These are phyloP conservation scores for Orthonyx spaldingii DNA, from an alignment of 2,113 vertebrate genomes.

Conservation along the genomic window DNA sequence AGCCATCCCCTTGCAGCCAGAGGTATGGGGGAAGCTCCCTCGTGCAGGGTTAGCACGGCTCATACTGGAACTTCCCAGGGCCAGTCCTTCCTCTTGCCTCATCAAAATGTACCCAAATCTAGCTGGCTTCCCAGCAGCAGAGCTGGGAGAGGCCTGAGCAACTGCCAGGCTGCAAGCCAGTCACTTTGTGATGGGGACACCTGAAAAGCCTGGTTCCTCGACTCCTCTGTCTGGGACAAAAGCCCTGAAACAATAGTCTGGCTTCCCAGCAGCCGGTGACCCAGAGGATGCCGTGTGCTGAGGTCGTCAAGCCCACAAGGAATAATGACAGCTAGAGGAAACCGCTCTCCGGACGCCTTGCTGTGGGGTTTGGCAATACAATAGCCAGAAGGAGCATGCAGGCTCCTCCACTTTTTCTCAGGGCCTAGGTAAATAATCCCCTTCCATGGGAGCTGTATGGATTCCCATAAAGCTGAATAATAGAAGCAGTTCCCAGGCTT, in stretches of 20 bases:
- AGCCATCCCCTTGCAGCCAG: rapidly evolving
- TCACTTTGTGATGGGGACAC: background rate
- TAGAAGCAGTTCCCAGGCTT: constrained; percentile 42
- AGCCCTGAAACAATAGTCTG: background rate
- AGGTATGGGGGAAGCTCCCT: rapidly evolving
- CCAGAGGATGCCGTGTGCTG: background rate
- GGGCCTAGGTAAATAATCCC: constrained; percentile 49
- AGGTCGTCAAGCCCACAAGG: background rate
- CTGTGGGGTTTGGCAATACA: background rate
- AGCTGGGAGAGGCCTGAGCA: background rate
- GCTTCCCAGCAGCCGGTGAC: background rate
- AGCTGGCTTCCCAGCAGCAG: background rate
- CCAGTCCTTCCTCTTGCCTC: background rate
- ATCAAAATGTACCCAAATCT: background rate
- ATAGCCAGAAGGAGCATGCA: constrained; percentile 26
- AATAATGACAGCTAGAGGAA: constrained; percentile 38
- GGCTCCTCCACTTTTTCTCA: constrained; percentile 44
- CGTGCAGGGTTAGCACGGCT: rapidly evolving
- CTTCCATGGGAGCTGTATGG: background rate
- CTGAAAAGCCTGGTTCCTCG: background rate
- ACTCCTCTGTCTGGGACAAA: background rate
- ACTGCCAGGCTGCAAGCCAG: background rate
- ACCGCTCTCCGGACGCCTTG: background rate
- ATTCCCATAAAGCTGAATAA: constrained; percentile 41
- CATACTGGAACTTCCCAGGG: background rate